Evolutionary conservation across 2,888 invertebrate genomes (phyloP), one percentile per base, ranked within the genome.

Genomic region (Amiota communis): DNA sequence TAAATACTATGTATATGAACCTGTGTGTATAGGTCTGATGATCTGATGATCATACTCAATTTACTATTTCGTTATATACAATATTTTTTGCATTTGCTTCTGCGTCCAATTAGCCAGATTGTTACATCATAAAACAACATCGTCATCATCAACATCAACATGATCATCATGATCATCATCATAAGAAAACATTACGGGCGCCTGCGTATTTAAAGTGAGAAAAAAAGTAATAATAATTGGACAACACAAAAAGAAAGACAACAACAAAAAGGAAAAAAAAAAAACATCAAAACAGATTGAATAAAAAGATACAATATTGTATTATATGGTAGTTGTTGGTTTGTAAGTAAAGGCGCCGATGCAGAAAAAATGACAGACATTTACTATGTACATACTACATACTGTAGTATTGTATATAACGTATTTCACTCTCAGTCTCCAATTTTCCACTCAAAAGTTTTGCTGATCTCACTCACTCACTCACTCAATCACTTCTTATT

Each of bases 91-190:
- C 36, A 15, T 13, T 36, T 68, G 51, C 4, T 13, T 20, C 48
- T 15, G 17, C 48, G 47, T 53, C 77, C 83, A 86, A 83, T 83
- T 83, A 83, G 84, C 75, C 76, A 63, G 75, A 36, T 59, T 73
- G 82, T 83, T 83, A 83, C 83, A 86, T 83, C 80, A 82, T 65
- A 80, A 23, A 48, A 48, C n/a, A 15, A 20, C 10, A 59, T 36
- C 36, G 8, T 36, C 36, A 36, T 36, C 36, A 36, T 36, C 36
- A 36, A 36, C 36, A 36, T 36, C 36, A 6, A 6, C 36, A n/a
- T n/a, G n/a, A 36, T 36, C 36, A 36, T 36, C 36, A 36, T 4
- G 4, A 36, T 36, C 36, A 6, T 0, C 36, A 36, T 36, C 36
- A 36, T 36, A 57, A 15, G n/a, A 57, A 57, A 57, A 15, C 9